These are phyloP conservation scores for Acholoe squamosa DNA, from an alignment of 2,888 invertebrate genomes.

Conservation along the genomic window DNA sequence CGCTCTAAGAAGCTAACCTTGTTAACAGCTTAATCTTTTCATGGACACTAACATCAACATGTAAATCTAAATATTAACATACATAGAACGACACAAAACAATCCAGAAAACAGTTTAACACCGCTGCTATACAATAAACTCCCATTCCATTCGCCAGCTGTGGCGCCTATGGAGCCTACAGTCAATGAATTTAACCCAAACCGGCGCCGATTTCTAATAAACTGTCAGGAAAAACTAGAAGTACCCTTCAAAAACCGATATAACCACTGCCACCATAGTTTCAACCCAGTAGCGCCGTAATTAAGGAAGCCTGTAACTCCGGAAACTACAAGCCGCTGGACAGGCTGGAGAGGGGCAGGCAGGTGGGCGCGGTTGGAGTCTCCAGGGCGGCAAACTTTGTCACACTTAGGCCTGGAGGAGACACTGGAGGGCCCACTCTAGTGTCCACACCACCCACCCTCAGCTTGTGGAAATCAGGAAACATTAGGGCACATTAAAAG, in stretches of 20 bases:
- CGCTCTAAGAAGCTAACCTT: too few species aligned
- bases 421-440: neutral
- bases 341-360: too few species aligned
- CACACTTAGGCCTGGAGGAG: slow-evolving; percentile 2
- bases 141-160: too few species aligned
- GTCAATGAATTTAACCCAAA: too few species aligned
- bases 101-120: too few species aligned
- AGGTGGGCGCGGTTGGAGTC: neutral
- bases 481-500: neutral
- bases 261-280: neutral
- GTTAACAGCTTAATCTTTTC: too few species aligned
- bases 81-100: too few species aligned
- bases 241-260: neutral
- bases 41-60: too few species aligned
- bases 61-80: too few species aligned
- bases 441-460: neutral
- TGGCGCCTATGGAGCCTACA: too few species aligned
- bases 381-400: neutral
- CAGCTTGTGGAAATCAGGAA: neutral
- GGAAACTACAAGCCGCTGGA: neutral
- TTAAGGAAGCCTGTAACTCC: neutral
- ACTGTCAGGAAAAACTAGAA: neutral
- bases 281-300: neutral
- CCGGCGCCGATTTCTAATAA: too few species aligned
- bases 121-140: too few species aligned